Evolutionary conservation across 1,140 invertebrate genomes (phyloP), one percentile per base, ranked within the genome.

Genomic region (Lordiphosa mommai): DNA sequence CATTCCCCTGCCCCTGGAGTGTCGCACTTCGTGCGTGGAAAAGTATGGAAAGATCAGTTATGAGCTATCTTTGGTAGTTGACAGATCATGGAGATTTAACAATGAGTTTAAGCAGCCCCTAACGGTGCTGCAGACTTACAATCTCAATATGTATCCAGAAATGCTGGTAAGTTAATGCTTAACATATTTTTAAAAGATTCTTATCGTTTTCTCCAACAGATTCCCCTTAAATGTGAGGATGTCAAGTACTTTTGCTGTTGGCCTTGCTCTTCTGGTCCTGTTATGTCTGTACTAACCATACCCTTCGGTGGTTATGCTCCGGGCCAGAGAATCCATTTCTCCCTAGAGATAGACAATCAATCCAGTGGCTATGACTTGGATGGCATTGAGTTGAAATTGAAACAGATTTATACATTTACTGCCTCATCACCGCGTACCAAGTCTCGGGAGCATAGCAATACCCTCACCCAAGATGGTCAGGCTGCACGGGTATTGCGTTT

Each of bases 31-130:
- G 17, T 94, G 94, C 90, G 93, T 94, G 70, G 92, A 92, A 1
- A 91, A 93, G 50, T 92, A 92, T 74, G 94, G 94, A 0, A 91
- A 92, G 69, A 90, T 95, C 51, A 85, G 92, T 9, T 95, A 95
- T 71, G 93, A 91, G 58, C 86, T 94, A 1, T 93, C 93, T 73
- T 92, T 88, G 3, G 44, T 72, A 2, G 72, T 96, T 55, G 93
- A 95, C 87, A 91, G 94, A 20, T 93, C 93, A 12, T 95, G 93
- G 93, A 92, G 92, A 23, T 93, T 94, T 68, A 94, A 95, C 87
- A 92, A 94, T 61, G 92, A 93, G 55, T 91, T 91, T 32, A 94
- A 93, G 87, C 91, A 90, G 61, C 91, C 92, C 0, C 93, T 96
- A 65, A 94, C 93, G 3, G 92, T 95, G 4, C 89, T 95, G n/a